A percentile compares a stretch with the other conserved stretches of the same genome.
These are phyloP conservation scores for Merluccius polli DNA, from an alignment of 2,797 vertebrate species.

Conservation along the genomic window DNA sequence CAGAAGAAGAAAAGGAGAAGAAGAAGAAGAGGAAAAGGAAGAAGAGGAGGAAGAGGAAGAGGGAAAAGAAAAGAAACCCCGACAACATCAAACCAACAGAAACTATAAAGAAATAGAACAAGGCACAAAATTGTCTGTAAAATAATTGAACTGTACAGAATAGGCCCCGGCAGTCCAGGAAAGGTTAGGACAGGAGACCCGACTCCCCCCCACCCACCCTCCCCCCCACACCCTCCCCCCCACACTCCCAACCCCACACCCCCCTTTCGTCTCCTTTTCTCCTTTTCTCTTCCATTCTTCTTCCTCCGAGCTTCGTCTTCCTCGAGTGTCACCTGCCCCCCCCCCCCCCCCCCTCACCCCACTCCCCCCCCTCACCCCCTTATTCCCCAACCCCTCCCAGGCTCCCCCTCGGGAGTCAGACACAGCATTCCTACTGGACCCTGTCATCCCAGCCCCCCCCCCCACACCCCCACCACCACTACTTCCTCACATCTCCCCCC, in stretches of 20 bases:
- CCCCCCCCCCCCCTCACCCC: constrained; percentile 31
- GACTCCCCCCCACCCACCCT: constrained; percentile 47
- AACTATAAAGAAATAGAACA: constrained; percentile 83
- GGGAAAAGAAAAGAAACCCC: constrained; percentile 43
- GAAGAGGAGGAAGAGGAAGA: constrained; percentile 36
- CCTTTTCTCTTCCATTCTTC: constrained; percentile 21
- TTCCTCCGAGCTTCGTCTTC: constrained; percentile 64
- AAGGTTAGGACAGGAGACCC: constrained; percentile 89
- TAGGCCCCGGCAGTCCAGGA: constrained; percentile 77
- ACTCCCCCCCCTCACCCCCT: background rate
- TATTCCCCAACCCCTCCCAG: constrained; percentile 25
- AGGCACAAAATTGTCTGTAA: constrained; percentile 99
- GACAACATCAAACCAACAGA: constrained; percentile 41
- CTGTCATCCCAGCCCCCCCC: constrained; percentile 53
- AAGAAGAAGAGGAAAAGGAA: too few relatives aligned
- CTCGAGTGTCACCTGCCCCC: constrained; percentile 66
- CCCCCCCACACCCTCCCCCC: constrained; percentile 4
- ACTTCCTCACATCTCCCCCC: background rate
- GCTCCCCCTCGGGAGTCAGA: constrained; percentile 20
- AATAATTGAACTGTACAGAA: constrained; percentile 93
- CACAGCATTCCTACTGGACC: constrained; percentile 12
- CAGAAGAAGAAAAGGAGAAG: constrained; percentile 40
- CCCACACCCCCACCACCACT: constrained; percentile 52
- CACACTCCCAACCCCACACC: constrained; percentile 31
- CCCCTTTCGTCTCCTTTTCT: constrained; percentile 26